Evolutionary conservation across 2,888 invertebrate species (phyloP).

Genomic region (Trypoxylon attenuatum): DNA sequence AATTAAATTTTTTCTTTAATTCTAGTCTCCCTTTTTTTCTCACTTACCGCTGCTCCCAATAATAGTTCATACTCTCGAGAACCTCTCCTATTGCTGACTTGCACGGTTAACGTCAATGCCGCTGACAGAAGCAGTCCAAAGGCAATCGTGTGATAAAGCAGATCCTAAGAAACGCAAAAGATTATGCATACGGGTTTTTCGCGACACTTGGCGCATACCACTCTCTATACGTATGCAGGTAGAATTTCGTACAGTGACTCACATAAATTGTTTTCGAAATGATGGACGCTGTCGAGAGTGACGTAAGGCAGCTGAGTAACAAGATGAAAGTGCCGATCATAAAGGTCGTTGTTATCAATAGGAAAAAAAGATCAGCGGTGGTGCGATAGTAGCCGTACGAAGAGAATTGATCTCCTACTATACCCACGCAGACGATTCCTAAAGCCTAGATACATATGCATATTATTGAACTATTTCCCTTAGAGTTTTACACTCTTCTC

Average conservation of each 20-base stretch:
- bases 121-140: constrained; percentile 84
- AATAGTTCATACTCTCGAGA: constrained; percentile 79
- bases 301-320: constrained; percentile 84
- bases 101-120: constrained; percentile 81
- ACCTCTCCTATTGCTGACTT: constrained; percentile 75
- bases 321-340: constrained; percentile 87
- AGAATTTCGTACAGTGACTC: no score
- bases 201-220: no score
- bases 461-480: background rate
- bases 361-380: constrained; percentile 81
- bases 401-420: constrained; percentile 80
- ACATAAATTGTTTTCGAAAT: constrained; percentile 88
- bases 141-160: constrained; percentile 86
- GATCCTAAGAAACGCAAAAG: no score
- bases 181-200: no score
- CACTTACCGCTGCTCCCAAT: constrained; percentile 85
- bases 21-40: no score
- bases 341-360: constrained; percentile 85
- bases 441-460: constrained; percentile 79
- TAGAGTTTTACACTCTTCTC: no score
- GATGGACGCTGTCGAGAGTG: constrained; percentile 87
- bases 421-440: constrained; percentile 84
- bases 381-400: constrained; percentile 62
- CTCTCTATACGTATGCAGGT: no score
- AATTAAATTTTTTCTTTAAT: background rate